Conservation (phyloP, 1,140 invertebrate genomes). For the Heliconius hewitsoni region DNA sequence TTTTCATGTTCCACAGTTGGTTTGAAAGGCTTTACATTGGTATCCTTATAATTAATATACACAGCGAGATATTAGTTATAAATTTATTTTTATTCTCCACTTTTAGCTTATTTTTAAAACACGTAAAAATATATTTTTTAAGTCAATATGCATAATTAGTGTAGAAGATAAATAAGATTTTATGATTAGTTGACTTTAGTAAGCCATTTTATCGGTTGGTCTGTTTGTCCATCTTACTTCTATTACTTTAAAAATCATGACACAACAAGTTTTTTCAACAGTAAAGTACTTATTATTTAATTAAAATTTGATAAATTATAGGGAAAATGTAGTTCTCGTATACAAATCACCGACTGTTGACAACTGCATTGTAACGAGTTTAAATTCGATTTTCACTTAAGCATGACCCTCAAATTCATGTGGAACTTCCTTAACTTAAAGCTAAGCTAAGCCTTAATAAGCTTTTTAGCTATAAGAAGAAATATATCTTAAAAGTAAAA, state of each 20-base stretch:
- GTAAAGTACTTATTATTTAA: background rate
- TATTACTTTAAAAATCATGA: too few relatives aligned
- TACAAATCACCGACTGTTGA: background rate
- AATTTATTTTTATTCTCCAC: too few relatives aligned
- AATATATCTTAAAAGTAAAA: background rate
- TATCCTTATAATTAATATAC: too few relatives aligned
- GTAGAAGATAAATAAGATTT: too few relatives aligned
- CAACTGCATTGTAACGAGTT: slow-evolving; percentile 13
- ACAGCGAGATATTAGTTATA: too few relatives aligned
- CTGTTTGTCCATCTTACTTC: too few relatives aligned
- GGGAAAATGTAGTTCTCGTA: background rate
- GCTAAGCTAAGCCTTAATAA: background rate
- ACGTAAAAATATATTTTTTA: too few relatives aligned
- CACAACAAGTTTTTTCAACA: too few relatives aligned
- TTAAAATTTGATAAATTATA: background rate
- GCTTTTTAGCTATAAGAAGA: background rate
- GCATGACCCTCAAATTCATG: background rate
- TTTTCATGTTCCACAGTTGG: background rate
- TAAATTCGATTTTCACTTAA: slow-evolving; percentile 8
- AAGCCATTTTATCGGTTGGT: too few relatives aligned
- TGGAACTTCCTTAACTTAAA: background rate
- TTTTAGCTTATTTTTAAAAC: too few relatives aligned
- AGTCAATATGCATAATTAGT: too few relatives aligned
- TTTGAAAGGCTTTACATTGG: background rate
- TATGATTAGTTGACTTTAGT: too few relatives aligned